Evolutionary conservation across 1,140 invertebrate species (phyloP).

Genomic region (Lordiphosa collinella): DNA sequence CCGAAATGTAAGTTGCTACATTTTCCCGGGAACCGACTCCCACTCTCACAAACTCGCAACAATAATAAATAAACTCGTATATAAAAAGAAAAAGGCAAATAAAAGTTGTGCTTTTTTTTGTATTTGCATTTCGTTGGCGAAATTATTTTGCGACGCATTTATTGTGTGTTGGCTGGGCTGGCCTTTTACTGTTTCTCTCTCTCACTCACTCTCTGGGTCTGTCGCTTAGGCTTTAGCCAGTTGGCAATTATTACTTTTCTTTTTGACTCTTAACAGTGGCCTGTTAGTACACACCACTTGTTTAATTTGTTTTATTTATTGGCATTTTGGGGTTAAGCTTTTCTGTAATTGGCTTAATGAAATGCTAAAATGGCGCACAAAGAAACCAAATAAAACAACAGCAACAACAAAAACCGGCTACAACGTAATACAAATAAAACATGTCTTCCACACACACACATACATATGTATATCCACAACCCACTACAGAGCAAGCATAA

Average conservation of each 20-base stretch:
- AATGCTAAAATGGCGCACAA: conserved; percentile 23
- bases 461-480: too few species aligned
- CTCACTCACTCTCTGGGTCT: conserved; percentile 20
- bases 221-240: conserved; percentile 17
- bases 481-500: conserved; percentile 1
- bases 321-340: conserved; percentile 44
- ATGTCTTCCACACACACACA: conserved; percentile 17
- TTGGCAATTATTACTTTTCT: conserved; percentile 56
- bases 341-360: conserved; percentile 37
- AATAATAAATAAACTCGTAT: too few species aligned
- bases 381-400: too few species aligned
- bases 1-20: not conserved
- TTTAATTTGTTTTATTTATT: conserved; percentile 20
- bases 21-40: not conserved
- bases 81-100: conserved; percentile 10
- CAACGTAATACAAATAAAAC: not conserved
- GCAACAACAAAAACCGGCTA: conserved; percentile 19
- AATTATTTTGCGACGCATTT: conserved; percentile 72
- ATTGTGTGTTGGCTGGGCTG: conserved; percentile 1
- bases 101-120: conserved; percentile 20
- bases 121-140: conserved; percentile 42
- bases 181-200: too few species aligned
- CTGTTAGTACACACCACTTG: conserved; percentile 19
- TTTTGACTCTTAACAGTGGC: conserved; percentile 27
- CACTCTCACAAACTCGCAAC: conserved; percentile 7